Evolutionary conservation across 2,888 invertebrate genomes (phyloP).

Genomic region (Cylindroiulus punctatus): DNA sequence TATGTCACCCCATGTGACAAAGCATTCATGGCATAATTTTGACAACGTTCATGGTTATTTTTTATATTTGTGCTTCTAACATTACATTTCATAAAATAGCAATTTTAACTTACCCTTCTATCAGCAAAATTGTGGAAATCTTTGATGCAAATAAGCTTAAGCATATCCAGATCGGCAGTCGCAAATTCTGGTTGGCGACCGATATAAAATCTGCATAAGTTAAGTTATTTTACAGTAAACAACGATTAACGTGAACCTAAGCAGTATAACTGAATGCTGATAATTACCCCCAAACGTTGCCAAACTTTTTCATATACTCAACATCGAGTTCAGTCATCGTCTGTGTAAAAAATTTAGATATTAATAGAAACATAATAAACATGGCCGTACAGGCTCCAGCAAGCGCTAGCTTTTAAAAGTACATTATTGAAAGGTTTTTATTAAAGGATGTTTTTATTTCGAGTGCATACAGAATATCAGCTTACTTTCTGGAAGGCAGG

Average conservation of each 20-base stretch:
- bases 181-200: slow-evolving; percentile 31
- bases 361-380: neutral
- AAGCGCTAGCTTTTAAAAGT: neutral
- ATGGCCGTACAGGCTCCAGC: neutral
- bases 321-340: neutral
- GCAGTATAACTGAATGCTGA: neutral
- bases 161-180: slow-evolving; percentile 42
- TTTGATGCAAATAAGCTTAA: slow-evolving; percentile 45
- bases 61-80: neutral
- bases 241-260: neutral
- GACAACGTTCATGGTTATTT: neutral
- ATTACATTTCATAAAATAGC: neutral
- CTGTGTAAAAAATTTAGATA: neutral
- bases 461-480: no score
- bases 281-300: neutral
- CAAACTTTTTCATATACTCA: neutral
- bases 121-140: slow-evolving; percentile 51
- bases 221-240: neutral
- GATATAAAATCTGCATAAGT: neutral
- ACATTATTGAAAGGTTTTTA: neutral
- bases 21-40: neutral
- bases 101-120: slow-evolving; percentile 35
- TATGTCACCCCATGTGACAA: no score
- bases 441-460: neutral
- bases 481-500: neutral